phyloP scores from a whole-genome alignment of 2,888 invertebrate species.

The Plemyria rubiginata region DNA sequence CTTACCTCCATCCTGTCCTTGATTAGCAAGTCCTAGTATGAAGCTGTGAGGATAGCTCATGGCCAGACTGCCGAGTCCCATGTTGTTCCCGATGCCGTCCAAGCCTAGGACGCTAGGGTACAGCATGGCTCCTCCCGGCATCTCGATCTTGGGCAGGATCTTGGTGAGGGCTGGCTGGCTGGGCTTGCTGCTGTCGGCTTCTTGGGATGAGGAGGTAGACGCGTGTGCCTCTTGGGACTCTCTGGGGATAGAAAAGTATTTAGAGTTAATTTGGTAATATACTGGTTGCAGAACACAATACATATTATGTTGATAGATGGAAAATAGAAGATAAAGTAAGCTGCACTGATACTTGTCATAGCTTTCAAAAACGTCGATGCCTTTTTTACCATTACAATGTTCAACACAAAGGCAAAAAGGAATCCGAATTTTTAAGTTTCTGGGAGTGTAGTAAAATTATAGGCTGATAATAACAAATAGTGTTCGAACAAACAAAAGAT shows the following conservation, averaged over 20 bases:
- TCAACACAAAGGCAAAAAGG: too few relatives aligned
- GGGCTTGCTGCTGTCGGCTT: slow-evolving; percentile 72
- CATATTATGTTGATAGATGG: too few relatives aligned
- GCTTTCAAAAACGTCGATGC: too few relatives aligned
- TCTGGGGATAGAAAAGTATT: slow-evolving; percentile 47
- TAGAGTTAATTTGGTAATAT: not conserved
- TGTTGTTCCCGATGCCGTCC: slow-evolving; percentile 70
- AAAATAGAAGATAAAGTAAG: too few relatives aligned
- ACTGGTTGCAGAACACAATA: too few relatives aligned
- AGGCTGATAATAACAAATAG: too few relatives aligned
- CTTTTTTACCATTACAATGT: too few relatives aligned
- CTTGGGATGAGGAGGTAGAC: slow-evolving; percentile 73
- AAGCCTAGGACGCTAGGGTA: slow-evolving; percentile 72
- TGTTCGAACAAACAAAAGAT: too few relatives aligned
- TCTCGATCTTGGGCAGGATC: slow-evolving; percentile 70
- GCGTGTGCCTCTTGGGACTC: slow-evolving; percentile 63
- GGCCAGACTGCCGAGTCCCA: slow-evolving; percentile 74
- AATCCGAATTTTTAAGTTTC: too few relatives aligned
- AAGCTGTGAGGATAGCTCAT: slow-evolving; percentile 82
- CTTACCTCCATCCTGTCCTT: slow-evolving; percentile 78
- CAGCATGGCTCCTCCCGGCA: slow-evolving; percentile 79
- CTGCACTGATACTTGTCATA: too few relatives aligned
- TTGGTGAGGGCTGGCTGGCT: slow-evolving; percentile 62
- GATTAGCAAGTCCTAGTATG: slow-evolving; percentile 77
- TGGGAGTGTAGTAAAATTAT: too few relatives aligned